Conservation (phyloP, 2,888 invertebrate species). For the Phymatocera aterrima region DNA sequence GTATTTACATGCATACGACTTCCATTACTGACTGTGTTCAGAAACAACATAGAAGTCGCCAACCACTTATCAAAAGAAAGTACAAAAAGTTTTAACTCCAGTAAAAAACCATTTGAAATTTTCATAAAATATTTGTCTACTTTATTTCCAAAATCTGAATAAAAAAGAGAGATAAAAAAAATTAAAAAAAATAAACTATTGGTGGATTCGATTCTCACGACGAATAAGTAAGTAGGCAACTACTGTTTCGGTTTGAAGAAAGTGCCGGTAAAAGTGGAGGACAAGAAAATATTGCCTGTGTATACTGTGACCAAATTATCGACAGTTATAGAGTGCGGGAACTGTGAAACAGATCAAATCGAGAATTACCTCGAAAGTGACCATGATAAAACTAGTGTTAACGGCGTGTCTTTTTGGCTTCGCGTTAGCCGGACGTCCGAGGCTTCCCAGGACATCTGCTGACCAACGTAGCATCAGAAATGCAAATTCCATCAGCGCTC, state of each 20-base stretch:
- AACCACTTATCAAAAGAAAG: not conserved
- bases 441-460: conserved; percentile 70
- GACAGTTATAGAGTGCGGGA: conserved; percentile 22
- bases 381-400: conserved; percentile 67
- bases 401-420: conserved; percentile 68
- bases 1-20: not conserved
- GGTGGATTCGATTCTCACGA: not conserved
- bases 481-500: conserved; percentile 59
- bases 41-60: not conserved
- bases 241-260: not conserved
- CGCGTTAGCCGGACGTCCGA: conserved; percentile 67
- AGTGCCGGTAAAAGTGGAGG: not conserved
- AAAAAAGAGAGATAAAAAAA: too few species aligned
- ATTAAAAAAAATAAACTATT: too few species aligned
- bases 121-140: not conserved
- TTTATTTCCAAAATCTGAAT: not conserved
- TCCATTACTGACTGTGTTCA: not conserved
- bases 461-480: conserved; percentile 69
- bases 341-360: conserved; percentile 3
- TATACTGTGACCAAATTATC: conserved; percentile 8
- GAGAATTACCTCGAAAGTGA: conserved; percentile 10
- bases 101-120: not conserved
- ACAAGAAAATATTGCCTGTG: not conserved
- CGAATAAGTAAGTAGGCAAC: not conserved
- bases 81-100: not conserved